Evolutionary conservation across 2,113 vertebrate genomes (phyloP).

Genomic region (Gallinago undulata): DNA sequence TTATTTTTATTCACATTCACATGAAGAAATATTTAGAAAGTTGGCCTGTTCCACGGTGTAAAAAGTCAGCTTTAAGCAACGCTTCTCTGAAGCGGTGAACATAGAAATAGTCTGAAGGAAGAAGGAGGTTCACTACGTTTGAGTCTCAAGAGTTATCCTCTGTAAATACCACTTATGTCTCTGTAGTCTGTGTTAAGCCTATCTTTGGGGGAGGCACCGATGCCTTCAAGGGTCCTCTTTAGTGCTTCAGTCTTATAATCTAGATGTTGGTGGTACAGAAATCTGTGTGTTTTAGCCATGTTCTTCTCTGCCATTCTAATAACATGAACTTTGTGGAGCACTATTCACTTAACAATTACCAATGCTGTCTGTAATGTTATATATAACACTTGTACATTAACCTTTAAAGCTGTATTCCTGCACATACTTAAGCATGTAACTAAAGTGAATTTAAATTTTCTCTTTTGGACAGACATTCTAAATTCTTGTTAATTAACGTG

Average conservation of each 20-base stretch:
- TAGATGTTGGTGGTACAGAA: neutral
- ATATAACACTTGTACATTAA: neutral
- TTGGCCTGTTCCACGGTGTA: neutral
- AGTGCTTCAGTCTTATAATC: too few species aligned
- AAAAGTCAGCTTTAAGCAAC: neutral
- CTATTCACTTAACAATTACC: neutral
- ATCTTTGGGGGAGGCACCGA: neutral
- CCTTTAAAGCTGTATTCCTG: neutral
- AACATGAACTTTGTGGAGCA: neutral
- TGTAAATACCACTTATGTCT: neutral
- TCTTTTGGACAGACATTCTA: neutral
- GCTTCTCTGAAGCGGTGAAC: neutral
- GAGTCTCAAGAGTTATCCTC: neutral
- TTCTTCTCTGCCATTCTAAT: neutral
- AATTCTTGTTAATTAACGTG: neutral
- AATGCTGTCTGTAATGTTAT: neutral
- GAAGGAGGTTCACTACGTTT: neutral
- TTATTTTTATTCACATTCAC: neutral
- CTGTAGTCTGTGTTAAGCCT: neutral
- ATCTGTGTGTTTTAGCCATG: rapidly evolving
- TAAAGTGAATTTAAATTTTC: neutral
- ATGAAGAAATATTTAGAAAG: neutral
- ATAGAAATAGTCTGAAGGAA: neutral
- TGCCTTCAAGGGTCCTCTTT: neutral
- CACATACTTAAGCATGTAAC: neutral